Evolutionary conservation across 2,113 vertebrate genomes (phyloP).

Genomic region (Lophotis ruficrista): DNA sequence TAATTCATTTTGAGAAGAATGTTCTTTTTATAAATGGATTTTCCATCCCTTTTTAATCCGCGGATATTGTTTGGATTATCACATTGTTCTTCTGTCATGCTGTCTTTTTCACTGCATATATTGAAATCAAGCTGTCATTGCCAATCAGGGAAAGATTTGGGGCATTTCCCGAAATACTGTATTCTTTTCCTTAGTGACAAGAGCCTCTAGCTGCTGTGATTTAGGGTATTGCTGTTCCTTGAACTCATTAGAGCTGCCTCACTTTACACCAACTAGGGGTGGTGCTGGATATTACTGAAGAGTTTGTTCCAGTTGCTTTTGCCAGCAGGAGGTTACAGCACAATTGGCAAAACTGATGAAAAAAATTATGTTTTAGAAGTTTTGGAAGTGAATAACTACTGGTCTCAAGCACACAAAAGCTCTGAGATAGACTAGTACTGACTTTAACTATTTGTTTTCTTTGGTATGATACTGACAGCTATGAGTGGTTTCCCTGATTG

Average conservation of each 20-base stretch:
- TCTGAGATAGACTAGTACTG: not conserved
- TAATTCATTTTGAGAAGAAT: slow-evolving; percentile 36
- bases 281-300: not conserved
- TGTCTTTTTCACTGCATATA: slow-evolving; percentile 11
- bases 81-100: not conserved
- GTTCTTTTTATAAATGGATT: slow-evolving; percentile 55
- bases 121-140: not conserved
- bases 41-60: slow-evolving; percentile 45
- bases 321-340: not conserved
- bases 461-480: not conserved
- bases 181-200: not conserved
- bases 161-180: not conserved
- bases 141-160: not conserved
- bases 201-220: not conserved
- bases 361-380: not conserved
- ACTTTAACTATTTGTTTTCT: not conserved
- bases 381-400: not conserved
- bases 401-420: not conserved
- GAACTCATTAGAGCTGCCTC: not conserved
- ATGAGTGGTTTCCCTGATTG: not conserved
- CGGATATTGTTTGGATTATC: slow-evolving; percentile 18
- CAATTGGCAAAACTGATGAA: not conserved
- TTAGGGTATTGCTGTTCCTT: not conserved
- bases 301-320: not conserved
- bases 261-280: not conserved